Conservation (phyloP, 1,140 invertebrate species). For the Zaprionus camerounensis region DNA sequence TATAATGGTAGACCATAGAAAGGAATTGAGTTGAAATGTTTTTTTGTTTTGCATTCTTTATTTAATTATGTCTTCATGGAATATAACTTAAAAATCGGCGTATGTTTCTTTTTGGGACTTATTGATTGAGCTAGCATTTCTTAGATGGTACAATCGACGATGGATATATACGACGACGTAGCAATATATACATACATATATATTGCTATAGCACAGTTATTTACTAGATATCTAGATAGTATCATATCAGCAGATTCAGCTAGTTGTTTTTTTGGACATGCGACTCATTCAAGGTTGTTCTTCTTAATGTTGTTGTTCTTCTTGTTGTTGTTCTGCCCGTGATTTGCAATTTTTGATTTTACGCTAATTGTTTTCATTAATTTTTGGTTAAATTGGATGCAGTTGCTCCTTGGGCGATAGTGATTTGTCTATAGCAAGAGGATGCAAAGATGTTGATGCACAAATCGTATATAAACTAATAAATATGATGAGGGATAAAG, state of each 20-base stretch:
- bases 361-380: background rate
- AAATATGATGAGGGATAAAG: background rate
- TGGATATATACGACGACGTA: background rate
- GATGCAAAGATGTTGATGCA: background rate
- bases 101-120: background rate
- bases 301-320: no score
- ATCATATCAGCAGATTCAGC: constrained; percentile 2
- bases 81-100: constrained; percentile 6
- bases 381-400: constrained; percentile 1
- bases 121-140: constrained; percentile 7
- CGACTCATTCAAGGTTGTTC: background rate
- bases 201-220: constrained; percentile 2
- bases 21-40: background rate
- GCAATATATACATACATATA: background rate
- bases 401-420: background rate
- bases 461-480: background rate
- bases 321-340: background rate
- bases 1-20: background rate
- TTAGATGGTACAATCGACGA: constrained; percentile 1
- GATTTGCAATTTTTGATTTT: background rate
- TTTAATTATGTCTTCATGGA: background rate
- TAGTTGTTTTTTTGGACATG: background rate
- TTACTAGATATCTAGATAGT: background rate
- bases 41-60: background rate
- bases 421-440: constrained; percentile 1